Evolutionary conservation across 2,888 invertebrate genomes (phyloP).

Genomic region (Eupeodes luniger): DNA sequence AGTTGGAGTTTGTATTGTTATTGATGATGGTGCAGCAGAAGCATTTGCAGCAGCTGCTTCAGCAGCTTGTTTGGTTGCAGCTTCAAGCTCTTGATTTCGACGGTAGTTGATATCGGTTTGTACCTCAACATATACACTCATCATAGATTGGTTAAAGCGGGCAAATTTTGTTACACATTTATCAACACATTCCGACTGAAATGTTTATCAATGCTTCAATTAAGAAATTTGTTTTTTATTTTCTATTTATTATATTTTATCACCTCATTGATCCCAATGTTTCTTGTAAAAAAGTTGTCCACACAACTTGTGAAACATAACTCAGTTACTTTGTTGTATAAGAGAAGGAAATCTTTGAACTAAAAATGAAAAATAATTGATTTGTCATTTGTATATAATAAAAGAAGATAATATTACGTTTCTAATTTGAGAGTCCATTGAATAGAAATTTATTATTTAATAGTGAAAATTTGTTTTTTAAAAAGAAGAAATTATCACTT

Average conservation of each 20-base stretch:
- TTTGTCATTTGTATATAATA: not conserved
- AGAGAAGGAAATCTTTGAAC: constrained; percentile 83
- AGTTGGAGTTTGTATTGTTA: constrained; percentile 54
- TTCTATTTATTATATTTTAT: constrained; percentile 25
- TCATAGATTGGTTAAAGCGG: constrained; percentile 83
- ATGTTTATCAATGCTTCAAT: not conserved
- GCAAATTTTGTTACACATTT: constrained; percentile 83
- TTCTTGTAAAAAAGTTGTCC: constrained; percentile 81
- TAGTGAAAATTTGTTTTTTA: not conserved
- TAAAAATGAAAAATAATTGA: constrained; percentile 68
- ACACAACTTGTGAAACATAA: constrained; percentile 83
- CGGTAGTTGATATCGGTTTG: constrained; percentile 82
- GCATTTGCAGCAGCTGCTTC: constrained; percentile 73
- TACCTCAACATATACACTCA: constrained; percentile 83
- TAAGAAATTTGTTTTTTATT: constrained; percentile 9
- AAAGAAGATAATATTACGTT: constrained; percentile 45
- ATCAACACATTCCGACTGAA: constrained; percentile 81
- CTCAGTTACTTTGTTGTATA: constrained; percentile 84
- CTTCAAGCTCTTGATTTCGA: constrained; percentile 81
- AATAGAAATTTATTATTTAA: not conserved
- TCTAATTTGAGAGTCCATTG: constrained; percentile 65
- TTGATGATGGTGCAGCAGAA: constrained; percentile 21
- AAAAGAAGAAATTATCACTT: not conserved
- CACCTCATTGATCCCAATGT: constrained; percentile 80
- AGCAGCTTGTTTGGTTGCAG: constrained; percentile 76